These are phyloP conservation scores for Echiichthys vipera DNA, from an alignment of 2,797 vertebrate genomes.

Conservation along the genomic window DNA sequence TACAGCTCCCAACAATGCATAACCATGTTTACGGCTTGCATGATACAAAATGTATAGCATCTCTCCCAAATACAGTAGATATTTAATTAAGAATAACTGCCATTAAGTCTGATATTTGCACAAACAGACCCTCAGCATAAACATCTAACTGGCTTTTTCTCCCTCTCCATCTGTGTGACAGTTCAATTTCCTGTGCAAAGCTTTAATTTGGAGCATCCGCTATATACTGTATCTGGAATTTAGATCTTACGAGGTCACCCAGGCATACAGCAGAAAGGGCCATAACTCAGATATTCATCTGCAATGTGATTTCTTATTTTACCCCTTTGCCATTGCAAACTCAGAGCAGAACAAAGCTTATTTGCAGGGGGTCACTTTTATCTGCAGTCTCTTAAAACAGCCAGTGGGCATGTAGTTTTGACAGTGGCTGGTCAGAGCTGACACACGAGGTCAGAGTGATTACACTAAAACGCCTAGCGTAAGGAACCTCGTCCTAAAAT, in stretches of 20 bases:
- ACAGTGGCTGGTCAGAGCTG: conserved; percentile 43
- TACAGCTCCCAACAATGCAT: conserved; percentile 17
- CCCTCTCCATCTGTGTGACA: conserved; percentile 68
- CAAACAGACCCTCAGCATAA: conserved; percentile 51
- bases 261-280: conserved; percentile 52
- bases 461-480: conserved; percentile 33
- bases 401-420: conserved; percentile 47
- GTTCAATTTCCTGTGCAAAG: conserved; percentile 76
- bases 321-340: conserved; percentile 28
- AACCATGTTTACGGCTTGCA: conserved; percentile 12
- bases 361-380: conserved; percentile 53
- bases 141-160: conserved; percentile 54
- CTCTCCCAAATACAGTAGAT: conserved; percentile 6
- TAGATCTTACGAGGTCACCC: conserved; percentile 74
- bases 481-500: conserved; percentile 8
- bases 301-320: conserved; percentile 68
- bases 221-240: conserved; percentile 61
- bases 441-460: conserved; percentile 21
- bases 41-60: conserved; percentile 16
- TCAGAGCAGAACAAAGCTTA: conserved; percentile 42
- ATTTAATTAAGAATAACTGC: conserved; percentile 51
- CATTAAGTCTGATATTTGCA: conserved; percentile 71
- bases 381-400: conserved; percentile 43
- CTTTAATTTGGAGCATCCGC: conserved; percentile 74
- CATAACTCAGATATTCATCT: conserved; percentile 70